Conservation (phyloP, 2,113 vertebrate genomes). For the Odocoileus hemionus region DNA sequence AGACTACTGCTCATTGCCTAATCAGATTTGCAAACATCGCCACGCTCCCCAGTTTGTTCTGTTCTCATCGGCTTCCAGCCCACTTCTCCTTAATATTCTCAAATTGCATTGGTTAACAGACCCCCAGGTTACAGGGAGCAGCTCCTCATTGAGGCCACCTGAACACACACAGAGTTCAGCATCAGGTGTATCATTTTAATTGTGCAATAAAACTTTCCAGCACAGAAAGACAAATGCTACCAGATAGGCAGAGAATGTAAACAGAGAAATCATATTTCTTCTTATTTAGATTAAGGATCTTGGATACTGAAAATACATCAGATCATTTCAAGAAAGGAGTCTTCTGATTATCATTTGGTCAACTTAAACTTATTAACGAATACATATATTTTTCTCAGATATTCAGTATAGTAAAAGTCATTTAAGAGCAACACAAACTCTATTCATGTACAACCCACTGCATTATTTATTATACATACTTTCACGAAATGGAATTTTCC, state of each 20-base stretch:
- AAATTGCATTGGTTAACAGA: background rate
- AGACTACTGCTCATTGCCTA: background rate
- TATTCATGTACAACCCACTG: too few relatives aligned
- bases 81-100: background rate
- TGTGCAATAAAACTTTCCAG: background rate
- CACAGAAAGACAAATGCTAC: background rate
- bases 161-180: background rate
- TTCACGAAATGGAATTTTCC: background rate
- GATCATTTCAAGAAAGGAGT: background rate
- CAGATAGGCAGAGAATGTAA: background rate
- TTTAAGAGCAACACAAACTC: background rate
- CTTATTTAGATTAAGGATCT: conserved; percentile 23
- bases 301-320: background rate
- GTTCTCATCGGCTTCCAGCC: background rate
- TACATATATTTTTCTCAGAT: background rate
- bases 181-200: background rate
- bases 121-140: background rate
- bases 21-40: background rate
- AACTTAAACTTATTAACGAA: background rate
- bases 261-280: background rate
- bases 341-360: background rate
- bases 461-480: background rate
- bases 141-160: background rate
- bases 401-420: background rate
- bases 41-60: background rate